These are phyloP conservation scores for Parotocinclus haroldoi DNA, from an alignment of 2,797 vertebrate genomes.

Conservation along the genomic window DNA sequence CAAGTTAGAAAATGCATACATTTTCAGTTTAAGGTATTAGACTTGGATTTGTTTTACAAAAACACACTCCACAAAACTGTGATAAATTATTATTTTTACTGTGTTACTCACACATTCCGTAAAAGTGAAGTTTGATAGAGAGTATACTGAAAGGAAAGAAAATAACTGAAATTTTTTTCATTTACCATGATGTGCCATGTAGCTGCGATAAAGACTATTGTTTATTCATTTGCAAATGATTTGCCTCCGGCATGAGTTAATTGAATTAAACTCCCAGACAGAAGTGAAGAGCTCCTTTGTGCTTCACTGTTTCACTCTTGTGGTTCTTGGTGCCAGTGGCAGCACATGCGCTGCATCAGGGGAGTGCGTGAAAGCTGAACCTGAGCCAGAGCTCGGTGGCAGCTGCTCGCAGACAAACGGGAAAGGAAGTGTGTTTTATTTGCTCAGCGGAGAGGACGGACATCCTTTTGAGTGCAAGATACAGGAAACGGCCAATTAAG, in stretches of 20 bases:
- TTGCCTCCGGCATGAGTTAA: not conserved
- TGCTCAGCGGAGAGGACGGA: conserved; percentile 48
- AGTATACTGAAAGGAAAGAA: no score
- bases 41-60: no score
- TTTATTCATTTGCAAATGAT: not conserved
- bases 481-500: conserved; percentile 49
- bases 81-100: no score
- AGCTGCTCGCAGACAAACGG: conserved; percentile 41
- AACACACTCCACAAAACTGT: no score
- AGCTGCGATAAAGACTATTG: not conserved
- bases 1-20: no score
- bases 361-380: conserved; percentile 28
- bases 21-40: no score
- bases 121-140: no score
- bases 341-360: conserved; percentile 32
- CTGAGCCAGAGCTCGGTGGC: conserved; percentile 31
- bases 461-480: conserved; percentile 43
- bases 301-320: conserved; percentile 5
- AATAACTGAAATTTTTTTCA: no score
- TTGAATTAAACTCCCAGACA: not conserved
- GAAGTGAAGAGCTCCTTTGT: conserved; percentile 7
- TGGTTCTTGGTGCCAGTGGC: conserved; percentile 17
- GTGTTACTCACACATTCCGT: no score
- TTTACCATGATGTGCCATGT: no score
- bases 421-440: conserved; percentile 52